phyloP scores from a whole-genome alignment of 2,113 vertebrate species.

The Pseudolaguvia tuberculata region DNA sequence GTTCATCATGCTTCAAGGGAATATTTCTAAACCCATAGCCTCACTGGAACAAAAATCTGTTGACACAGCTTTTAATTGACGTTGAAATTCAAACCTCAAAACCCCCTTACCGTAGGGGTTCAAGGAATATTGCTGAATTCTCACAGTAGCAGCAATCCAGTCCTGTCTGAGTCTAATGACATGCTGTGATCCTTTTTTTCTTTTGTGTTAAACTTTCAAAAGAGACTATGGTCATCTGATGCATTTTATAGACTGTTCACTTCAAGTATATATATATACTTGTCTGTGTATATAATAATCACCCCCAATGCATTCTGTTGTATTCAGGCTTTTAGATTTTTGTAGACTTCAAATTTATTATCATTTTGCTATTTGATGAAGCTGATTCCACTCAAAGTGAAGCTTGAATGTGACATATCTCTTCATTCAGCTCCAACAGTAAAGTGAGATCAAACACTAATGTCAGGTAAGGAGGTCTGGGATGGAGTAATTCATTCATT shows the following conservation, averaged over 20 bases:
- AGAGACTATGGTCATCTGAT: conserved; percentile 5
- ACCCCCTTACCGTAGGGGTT: conserved; percentile 23
- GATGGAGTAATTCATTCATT: too few relatives aligned
- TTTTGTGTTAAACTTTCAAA: conserved; percentile 25
- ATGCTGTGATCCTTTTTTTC: background rate
- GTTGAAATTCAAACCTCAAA: conserved; percentile 40
- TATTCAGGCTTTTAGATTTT: background rate
- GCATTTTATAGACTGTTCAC: background rate
- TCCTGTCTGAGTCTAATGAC: background rate
- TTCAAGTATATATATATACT: background rate
- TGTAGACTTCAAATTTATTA: background rate
- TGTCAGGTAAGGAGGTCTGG: too few relatives aligned
- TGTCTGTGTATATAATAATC: conserved; percentile 5
- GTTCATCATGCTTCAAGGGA: background rate
- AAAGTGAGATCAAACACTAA: too few relatives aligned
- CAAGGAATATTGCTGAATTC: conserved; percentile 17
- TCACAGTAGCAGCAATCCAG: conserved; percentile 13
- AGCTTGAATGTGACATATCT: too few relatives aligned
- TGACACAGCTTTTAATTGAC: conserved; percentile 45
- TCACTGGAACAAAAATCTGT: conserved; percentile 34
- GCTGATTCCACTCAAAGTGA: too few relatives aligned
- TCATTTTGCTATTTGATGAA: too few relatives aligned
- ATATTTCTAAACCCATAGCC: conserved; percentile 13
- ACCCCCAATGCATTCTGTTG: too few relatives aligned
- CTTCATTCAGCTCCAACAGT: too few relatives aligned